Base-by-base conservation (phyloP, 1,140 invertebrate species). In the Drosophila aff. region DNA sequence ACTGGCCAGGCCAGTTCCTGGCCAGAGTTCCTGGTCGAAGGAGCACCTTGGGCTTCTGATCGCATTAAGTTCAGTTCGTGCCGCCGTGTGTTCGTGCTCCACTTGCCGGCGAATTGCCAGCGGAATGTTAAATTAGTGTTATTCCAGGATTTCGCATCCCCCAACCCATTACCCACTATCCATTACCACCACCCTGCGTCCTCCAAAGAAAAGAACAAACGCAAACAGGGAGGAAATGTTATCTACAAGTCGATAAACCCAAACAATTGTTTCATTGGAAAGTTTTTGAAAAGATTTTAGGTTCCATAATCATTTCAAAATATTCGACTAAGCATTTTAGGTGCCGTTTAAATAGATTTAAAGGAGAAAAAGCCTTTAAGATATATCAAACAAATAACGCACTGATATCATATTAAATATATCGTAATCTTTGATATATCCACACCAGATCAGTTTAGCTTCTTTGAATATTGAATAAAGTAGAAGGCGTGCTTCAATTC, bases 101-200 rank as follows among this genome's bases (percentile, higher is more conserved):
- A 84, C 74, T 89, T 81, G 74, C 72, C 64, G 65, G 10, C 76
- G 66, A 60, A 65, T 79, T 84, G 85, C 65, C 69, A 55, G 16
- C 66, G 78, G 84, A 89, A 89, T 90, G 85, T 82, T 64, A 89
- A 89, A 89, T 89, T 89, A 89, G 85, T 89, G 66, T 47, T 60
- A 33, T 46, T 26, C 21, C 10, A 23, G 38, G 36, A 44, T 38
- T 50, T 15, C n/a, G 18, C 23, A n/a, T 11, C n/a, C 36, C 44
- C 36, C 28, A 16, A 38, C 8, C 40, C 36, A 16, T 28, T 33
- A 23, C 13, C 23, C 38, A 38, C 47, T 38, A 57, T 23, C 62
- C 36, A 31, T 23, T 40, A 38, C 23, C 2, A 16, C 47, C 23
- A 16, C 23, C 47, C 15, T 16, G 1, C 7, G 9, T 26, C 31